Percentiles rank a stretch among this genome's conserved stretches.
Evolutionary conservation across 2,888 invertebrate genomes (phyloP).

Genomic region (Drosophila barbarae): DNA sequence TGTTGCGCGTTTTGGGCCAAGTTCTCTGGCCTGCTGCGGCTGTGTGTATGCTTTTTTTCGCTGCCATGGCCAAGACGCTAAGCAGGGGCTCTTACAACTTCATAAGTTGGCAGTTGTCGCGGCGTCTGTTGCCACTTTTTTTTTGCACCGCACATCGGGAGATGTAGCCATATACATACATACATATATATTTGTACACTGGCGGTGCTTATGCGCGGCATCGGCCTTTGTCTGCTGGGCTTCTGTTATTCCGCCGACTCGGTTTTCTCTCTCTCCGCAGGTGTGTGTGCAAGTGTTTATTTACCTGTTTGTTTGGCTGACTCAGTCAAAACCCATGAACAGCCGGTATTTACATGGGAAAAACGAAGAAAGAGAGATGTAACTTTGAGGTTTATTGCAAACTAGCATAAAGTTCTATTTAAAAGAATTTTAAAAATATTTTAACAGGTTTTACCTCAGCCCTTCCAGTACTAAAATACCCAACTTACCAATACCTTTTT

Average conservation of each 20-base stretch:
- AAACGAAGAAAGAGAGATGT: neutral
- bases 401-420: neutral
- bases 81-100: slow-evolving; percentile 63
- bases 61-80: slow-evolving; percentile 63
- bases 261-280: slow-evolving; percentile 39
- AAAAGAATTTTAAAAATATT: neutral
- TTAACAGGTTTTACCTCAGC: too few relatives aligned
- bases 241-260: slow-evolving; percentile 60
- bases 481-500: neutral
- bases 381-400: neutral
- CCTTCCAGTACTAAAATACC: too few relatives aligned
- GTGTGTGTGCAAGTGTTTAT: slow-evolving; percentile 29
- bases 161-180: slow-evolving; percentile 2
- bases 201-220: slow-evolving; percentile 16
- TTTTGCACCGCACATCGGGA: slow-evolving; percentile 40
- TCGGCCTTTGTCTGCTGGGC: slow-evolving; percentile 58
- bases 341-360: neutral
- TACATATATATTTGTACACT: neutral
- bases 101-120: slow-evolving; percentile 49
- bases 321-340: slow-evolving; percentile 9
- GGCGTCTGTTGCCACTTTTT: slow-evolving; percentile 49
- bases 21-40: slow-evolving; percentile 2
- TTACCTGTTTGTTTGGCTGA: slow-evolving; percentile 41
- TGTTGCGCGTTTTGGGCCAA: slow-evolving; percentile 56
- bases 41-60: neutral